These are phyloP conservation scores for Oxyteleia sp. DNA, from an alignment of 2,888 invertebrate genomes.

Conservation along the genomic window DNA sequence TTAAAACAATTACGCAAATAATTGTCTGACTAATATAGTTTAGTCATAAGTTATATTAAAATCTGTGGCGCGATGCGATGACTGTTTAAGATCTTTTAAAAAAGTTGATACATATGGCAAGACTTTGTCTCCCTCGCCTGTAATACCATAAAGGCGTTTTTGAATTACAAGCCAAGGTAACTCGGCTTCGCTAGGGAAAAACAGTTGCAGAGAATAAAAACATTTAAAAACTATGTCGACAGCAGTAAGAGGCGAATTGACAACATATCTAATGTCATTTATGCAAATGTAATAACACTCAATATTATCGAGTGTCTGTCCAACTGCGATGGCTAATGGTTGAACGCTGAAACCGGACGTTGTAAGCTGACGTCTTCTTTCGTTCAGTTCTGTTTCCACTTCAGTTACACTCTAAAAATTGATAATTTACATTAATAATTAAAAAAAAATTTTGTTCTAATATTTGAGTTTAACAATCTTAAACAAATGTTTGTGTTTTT, in stretches of 20 bases:
- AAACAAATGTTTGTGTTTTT: too few relatives aligned
- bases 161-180: constrained; percentile 46
- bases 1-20: too few relatives aligned
- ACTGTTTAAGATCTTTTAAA: constrained; percentile 14
- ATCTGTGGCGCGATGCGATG: too few relatives aligned
- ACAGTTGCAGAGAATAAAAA: constrained; percentile 43
- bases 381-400: constrained; percentile 22
- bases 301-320: constrained; percentile 12
- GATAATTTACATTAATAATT: constrained; percentile 10
- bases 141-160: constrained; percentile 27
- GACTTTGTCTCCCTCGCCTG: constrained; percentile 8
- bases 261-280: constrained; percentile 40
- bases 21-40: too few relatives aligned
- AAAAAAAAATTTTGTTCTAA: not conserved
- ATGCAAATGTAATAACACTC: constrained; percentile 23
- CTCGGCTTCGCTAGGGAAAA: constrained; percentile 34
- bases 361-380: not conserved
- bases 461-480: too few relatives aligned
- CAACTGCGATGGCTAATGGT: constrained; percentile 25
- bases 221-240: constrained; percentile 40
- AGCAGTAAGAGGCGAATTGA: constrained; percentile 23
- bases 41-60: too few relatives aligned
- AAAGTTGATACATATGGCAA: constrained; percentile 30
- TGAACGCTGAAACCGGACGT: constrained; percentile 24
- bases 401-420: constrained; percentile 36